These are phyloP conservation scores for Halocynthia roretzi DNA, from an alignment of 23 tunicate genomes.

Conservation along the genomic window DNA sequence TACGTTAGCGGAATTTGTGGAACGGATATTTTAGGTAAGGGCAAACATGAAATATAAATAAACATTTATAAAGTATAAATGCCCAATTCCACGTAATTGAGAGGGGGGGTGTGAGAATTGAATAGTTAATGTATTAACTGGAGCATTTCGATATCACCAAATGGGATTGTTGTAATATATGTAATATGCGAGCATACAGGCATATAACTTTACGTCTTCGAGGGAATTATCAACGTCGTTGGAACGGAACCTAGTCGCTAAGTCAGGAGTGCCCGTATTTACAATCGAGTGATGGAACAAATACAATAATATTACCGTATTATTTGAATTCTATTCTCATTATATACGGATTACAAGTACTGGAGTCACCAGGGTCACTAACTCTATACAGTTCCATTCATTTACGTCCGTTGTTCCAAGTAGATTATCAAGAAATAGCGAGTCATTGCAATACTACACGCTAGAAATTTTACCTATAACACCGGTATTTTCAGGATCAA, in stretches of 20 bases:
- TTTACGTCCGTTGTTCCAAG: not conserved
- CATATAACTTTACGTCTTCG: too few species aligned
- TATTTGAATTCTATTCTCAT: too few species aligned
- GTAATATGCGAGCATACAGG: not conserved
- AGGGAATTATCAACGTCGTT: too few species aligned
- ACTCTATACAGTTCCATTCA: not conserved
- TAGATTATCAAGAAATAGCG: too few species aligned
- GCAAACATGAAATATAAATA: too few species aligned
- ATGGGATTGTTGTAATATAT: not conserved
- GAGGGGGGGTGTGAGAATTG: not conserved
- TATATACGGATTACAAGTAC: not conserved
- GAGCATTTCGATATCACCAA: not conserved
- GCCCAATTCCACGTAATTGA: not conserved
- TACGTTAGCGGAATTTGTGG: not conserved
- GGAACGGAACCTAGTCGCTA: too few species aligned
- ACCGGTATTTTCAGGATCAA: slow-evolving; percentile 77
- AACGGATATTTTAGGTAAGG: not conserved
- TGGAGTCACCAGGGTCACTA: slow-evolving; percentile 1
- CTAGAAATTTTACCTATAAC: slow-evolving; percentile 68
- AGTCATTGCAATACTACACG: too few species aligned
- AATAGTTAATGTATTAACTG: not conserved
- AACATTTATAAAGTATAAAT: not conserved
- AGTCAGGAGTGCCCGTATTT: too few species aligned
- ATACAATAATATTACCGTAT: too few species aligned
- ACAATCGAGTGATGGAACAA: too few species aligned